Evolutionary conservation across 2,888 invertebrate species (phyloP).

Genomic region (Blomia tropicalis): DNA sequence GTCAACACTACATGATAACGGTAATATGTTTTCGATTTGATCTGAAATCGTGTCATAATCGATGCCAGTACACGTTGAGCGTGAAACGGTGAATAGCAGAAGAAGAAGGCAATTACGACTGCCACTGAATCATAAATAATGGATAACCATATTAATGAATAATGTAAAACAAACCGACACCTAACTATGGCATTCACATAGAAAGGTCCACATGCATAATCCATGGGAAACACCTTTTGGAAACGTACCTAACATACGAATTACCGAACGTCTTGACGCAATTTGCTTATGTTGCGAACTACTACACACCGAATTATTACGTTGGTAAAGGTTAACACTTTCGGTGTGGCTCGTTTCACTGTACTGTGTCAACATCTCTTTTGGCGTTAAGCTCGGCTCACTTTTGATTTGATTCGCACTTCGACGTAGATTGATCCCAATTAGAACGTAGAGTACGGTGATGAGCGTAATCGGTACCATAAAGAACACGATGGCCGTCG

Average conservation of each 20-base stretch:
- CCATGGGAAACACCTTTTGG: not conserved
- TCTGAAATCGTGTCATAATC: slow-evolving; percentile 32
- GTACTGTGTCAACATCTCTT: slow-evolving; percentile 9
- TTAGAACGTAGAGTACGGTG: slow-evolving; percentile 46
- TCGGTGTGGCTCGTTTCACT: not conserved
- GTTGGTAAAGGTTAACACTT: slow-evolving; percentile 3
- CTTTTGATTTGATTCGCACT: slow-evolving; percentile 15
- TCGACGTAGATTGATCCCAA: slow-evolving; percentile 12
- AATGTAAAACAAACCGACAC: slow-evolving; percentile 20
- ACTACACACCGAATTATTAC: slow-evolving; percentile 4
- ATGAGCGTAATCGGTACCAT: slow-evolving; percentile 72
- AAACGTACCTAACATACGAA: slow-evolving; percentile 14
- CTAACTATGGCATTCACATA: too few relatives aligned
- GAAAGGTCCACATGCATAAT: too few relatives aligned
- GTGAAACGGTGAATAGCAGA: slow-evolving; percentile 83
- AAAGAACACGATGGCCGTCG: slow-evolving; percentile 63
- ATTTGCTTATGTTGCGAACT: slow-evolving; percentile 12
- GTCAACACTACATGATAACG: slow-evolving; percentile 32
- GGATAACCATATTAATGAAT: too few relatives aligned
- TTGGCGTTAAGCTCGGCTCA: slow-evolving; percentile 6
- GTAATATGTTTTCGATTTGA: slow-evolving; percentile 31
- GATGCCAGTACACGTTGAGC: slow-evolving; percentile 47
- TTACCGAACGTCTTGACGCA: slow-evolving; percentile 17
- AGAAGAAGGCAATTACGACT: slow-evolving; percentile 57
- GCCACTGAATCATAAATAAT: slow-evolving; percentile 35